Evolutionary conservation across 2,113 vertebrate species (phyloP).

Genomic region (Alosa alosa): DNA sequence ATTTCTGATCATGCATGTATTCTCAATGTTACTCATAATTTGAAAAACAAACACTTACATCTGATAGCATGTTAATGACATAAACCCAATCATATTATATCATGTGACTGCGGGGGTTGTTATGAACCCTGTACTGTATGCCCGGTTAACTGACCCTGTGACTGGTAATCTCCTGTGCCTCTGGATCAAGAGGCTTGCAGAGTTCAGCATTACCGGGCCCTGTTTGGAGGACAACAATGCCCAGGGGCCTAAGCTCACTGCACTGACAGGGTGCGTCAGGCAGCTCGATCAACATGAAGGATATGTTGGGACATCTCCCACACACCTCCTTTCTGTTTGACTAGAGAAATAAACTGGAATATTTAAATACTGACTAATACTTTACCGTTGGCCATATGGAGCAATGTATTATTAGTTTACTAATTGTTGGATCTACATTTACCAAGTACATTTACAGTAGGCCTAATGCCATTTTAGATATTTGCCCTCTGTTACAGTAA

Average conservation of each 20-base stretch:
- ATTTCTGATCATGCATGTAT: no score
- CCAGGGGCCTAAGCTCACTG: not conserved
- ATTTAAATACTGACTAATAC: not conserved
- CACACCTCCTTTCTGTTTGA: not conserved
- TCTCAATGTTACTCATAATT: not conserved
- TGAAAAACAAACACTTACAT: not conserved
- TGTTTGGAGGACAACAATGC: not conserved
- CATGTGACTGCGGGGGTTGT: not conserved
- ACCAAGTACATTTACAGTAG: not conserved
- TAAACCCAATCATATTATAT: not conserved
- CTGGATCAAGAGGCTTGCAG: conserved; percentile 8
- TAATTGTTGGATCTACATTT: not conserved
- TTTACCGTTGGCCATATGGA: not conserved
- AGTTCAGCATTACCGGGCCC: not conserved
- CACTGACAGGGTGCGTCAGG: not conserved
- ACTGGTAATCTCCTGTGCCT: conserved; percentile 17
- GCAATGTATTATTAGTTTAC: no score
- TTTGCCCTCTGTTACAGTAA: not conserved
- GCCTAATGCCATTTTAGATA: not conserved
- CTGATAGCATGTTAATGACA: not conserved
- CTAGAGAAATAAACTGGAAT: not conserved
- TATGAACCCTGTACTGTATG: not conserved
- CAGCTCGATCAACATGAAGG: not conserved
- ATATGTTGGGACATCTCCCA: not conserved
- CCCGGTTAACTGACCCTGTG: conserved; percentile 9